Evolutionary conservation across 1,140 invertebrate species (phyloP), one percentile per base, ranked within the genome.

Genomic region (Bombus sibiricus): DNA sequence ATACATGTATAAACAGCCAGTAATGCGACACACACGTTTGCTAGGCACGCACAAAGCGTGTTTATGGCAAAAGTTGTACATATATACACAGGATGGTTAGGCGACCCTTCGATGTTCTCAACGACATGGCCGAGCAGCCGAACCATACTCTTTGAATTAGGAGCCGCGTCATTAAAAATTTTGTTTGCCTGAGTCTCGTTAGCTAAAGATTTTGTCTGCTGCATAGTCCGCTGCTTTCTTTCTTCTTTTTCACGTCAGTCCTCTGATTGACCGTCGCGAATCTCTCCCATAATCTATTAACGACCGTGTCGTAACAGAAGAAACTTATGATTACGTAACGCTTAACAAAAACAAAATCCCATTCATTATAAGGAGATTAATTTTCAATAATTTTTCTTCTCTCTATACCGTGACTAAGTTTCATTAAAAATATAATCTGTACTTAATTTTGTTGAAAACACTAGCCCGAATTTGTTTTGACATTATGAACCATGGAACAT

Each of bases 21-120:
- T 81, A 81, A 81, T 25, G 22, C 32, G 77, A 85, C 72, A 78
- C 82, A 78, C 34, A 22, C 28, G 73, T n/a, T 18, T n/a, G 8
- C 13, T 22, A 43, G 28, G 39, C 47, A 66, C 57, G 15, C 15
- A 22, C 47, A 74, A 47, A 59, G 71, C 57, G 25, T 75, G 57
- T 82, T 76, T 82, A 76, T 82, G 53, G 39, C 39, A 32, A 64
- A 64, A 64, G 43, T 77, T 77, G 22, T 9, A 22, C 15, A 62
- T 66, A 10, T 12, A 32, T 5, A 69, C 25, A 68, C 39, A 22
- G 69, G 43, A 39, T 64, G 25, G 32, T 39, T 34, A 32, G 28
- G 9, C 73, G 34, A 34, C 69, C 47, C 80, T 72, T 53, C 32
- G 53, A n/a, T 41, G 37, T 41, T 68, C 15, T 66, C 68, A 39